These are phyloP conservation scores for Asarcornis scutulata DNA, from an alignment of 2,113 vertebrate genomes.

Conservation along the genomic window DNA sequence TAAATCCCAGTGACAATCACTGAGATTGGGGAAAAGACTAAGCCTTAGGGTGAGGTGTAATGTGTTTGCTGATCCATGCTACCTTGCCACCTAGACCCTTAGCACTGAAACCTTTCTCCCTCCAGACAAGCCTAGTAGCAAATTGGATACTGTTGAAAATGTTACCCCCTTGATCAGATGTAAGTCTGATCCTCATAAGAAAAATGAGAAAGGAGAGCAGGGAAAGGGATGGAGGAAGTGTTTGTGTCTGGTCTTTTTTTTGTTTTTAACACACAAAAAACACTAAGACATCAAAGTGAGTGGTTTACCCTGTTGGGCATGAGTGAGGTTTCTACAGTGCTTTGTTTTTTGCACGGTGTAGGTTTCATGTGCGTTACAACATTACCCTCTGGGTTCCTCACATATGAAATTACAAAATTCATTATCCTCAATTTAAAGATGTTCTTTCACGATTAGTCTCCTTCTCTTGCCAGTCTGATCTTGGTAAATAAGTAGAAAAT, in stretches of 20 bases:
- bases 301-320: background rate
- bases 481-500: background rate
- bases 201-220: background rate
- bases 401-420: background rate
- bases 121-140: background rate
- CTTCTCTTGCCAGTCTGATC: background rate
- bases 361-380: background rate
- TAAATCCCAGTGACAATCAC: background rate
- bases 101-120: rapidly evolving
- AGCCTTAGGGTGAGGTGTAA: background rate
- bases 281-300: background rate
- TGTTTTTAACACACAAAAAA: background rate
- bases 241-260: background rate
- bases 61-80: background rate
- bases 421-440: background rate
- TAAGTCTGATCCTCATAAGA: background rate
- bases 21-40: background rate
- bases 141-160: background rate
- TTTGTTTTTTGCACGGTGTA: background rate
- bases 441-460: background rate
- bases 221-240: background rate
- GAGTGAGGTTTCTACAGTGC: background rate
- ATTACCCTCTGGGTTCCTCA: background rate
- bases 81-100: background rate
- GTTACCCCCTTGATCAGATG: background rate